These are phyloP conservation scores for Sphyrna mokarran DNA, from an alignment of 2,113 vertebrate species.

Conservation along the genomic window DNA sequence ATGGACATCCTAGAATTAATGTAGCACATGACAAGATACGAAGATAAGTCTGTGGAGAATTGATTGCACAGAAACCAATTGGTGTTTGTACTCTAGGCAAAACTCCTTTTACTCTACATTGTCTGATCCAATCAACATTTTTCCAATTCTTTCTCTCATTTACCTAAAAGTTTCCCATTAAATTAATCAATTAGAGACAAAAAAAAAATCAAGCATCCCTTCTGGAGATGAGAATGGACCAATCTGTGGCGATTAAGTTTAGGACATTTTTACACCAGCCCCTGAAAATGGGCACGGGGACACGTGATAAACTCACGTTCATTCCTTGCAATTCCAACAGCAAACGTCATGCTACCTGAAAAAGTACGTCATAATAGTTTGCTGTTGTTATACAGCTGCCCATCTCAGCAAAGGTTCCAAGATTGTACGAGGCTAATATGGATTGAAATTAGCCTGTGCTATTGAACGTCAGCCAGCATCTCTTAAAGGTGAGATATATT, in stretches of 20 bases:
- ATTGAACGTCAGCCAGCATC: too few relatives aligned
- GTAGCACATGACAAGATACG: not conserved
- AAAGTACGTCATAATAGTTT: too few relatives aligned
- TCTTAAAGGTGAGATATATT: too few relatives aligned
- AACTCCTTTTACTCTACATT: not conserved
- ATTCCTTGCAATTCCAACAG: too few relatives aligned
- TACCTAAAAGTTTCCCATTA: not conserved
- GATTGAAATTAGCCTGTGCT: too few relatives aligned
- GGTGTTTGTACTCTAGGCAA: not conserved
- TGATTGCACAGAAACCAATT: not conserved
- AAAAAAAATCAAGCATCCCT: not conserved
- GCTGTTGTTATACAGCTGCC: too few relatives aligned
- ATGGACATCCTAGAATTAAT: slow-evolving; percentile 67
- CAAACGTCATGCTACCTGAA: too few relatives aligned
- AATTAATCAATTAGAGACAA: not conserved
- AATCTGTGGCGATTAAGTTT: not conserved
- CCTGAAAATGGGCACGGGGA: too few relatives aligned
- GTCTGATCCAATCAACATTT: not conserved
- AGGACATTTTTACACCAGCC: not conserved
- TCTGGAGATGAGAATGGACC: not conserved
- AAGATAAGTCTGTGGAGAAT: not conserved
- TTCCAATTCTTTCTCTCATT: not conserved
- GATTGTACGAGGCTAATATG: too few relatives aligned
- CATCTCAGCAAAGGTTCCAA: too few relatives aligned
- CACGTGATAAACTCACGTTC: too few relatives aligned